phyloP scores from a whole-genome alignment of 2,888 invertebrate species.

The Dione juno region DNA sequence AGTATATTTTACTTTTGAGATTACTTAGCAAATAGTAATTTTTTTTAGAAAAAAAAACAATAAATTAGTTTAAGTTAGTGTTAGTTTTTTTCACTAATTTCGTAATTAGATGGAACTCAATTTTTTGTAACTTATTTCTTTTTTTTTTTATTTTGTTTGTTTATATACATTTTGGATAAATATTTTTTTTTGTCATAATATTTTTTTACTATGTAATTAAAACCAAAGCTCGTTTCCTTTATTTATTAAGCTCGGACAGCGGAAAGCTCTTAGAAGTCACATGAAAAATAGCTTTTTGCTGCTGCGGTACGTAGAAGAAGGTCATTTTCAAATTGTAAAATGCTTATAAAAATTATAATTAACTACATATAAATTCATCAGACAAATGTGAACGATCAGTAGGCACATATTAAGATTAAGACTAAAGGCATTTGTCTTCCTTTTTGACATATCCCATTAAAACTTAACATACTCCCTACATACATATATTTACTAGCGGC shows the following conservation, averaged over 20 bases:
- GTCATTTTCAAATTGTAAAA: constrained; percentile 25
- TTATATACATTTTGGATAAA: constrained; percentile 45
- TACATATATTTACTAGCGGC: no score
- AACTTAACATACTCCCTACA: no score
- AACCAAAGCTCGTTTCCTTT: constrained; percentile 72
- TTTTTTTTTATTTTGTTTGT: constrained; percentile 49
- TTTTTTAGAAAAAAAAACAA: constrained; percentile 22
- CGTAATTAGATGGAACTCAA: constrained; percentile 32
- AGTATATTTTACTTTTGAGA: constrained; percentile 36
- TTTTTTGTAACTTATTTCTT: constrained; percentile 56
- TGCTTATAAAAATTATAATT: background rate
- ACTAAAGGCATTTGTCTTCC: no score
- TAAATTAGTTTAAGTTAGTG: constrained; percentile 29
- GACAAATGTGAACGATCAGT: no score
- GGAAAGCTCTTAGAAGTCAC: constrained; percentile 8
- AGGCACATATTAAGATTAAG: no score
- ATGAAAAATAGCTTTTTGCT: constrained; percentile 23
- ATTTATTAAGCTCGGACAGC: constrained; percentile 55
- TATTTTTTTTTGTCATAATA: constrained; percentile 38
- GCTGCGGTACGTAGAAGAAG: constrained; percentile 28
- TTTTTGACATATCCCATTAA: no score
- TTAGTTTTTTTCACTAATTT: constrained; percentile 22
- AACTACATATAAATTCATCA: no score
- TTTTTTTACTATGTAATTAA: constrained; percentile 57
- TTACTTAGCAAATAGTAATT: constrained; percentile 40